Conservation (phyloP, 1,140 invertebrate species). For the Leptopilina clavipes region DNA sequence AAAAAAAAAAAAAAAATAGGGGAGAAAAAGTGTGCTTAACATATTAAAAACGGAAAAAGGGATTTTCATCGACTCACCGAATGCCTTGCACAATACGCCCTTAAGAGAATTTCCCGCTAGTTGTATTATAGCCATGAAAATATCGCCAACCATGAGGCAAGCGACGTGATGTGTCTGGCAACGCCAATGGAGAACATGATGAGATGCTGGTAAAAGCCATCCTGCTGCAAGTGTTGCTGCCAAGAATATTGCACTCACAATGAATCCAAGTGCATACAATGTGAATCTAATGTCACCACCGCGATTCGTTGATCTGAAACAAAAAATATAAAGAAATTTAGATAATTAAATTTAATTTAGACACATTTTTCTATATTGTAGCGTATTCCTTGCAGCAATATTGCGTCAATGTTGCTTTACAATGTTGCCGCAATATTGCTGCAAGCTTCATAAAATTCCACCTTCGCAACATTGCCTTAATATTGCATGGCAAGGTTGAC, state of each 20-base stretch:
- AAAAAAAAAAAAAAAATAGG: not conserved
- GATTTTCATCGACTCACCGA: conserved; percentile 77
- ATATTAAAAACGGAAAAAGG: not conserved
- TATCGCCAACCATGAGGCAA: conserved; percentile 85
- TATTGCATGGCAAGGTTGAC: too few species aligned
- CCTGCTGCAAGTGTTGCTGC: conserved; percentile 84
- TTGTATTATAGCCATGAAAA: conserved; percentile 84
- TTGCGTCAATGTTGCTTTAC: too few species aligned
- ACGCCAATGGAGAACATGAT: conserved; percentile 89
- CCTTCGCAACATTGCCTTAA: too few species aligned
- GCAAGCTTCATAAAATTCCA: too few species aligned
- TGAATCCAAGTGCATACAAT: conserved; percentile 83
- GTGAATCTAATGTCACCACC: conserved; percentile 77
- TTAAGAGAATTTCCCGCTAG: conserved; percentile 77
- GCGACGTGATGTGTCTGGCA: conserved; percentile 89
- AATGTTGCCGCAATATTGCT: too few species aligned
- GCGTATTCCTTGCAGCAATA: too few species aligned
- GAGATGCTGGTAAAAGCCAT: conserved; percentile 84
- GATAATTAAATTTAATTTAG: too few species aligned
- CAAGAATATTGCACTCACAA: conserved; percentile 85
- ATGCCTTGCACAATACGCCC: conserved; percentile 77
- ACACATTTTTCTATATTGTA: too few species aligned
- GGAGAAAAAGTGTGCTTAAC: not conserved
- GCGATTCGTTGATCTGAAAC: conserved; percentile 60
- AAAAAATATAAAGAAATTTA: conserved; percentile 42